phyloP scores from a whole-genome alignment of 2,888 invertebrate genomes.

The Hydropsyche betteni region DNA sequence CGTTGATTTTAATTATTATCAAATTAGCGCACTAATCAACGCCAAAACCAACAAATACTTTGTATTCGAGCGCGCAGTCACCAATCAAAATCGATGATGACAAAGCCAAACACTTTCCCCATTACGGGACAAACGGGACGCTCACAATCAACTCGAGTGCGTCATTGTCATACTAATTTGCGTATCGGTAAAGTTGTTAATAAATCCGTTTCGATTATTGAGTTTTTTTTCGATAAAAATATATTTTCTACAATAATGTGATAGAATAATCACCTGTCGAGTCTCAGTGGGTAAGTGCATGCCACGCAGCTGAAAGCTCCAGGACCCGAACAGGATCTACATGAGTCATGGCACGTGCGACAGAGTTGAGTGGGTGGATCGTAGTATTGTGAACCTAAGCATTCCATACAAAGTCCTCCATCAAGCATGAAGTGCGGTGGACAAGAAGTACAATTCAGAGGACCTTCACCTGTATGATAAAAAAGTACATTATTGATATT shows the following conservation, averaged over 20 bases:
- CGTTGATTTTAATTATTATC: conserved; percentile 1
- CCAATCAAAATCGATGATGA: conserved; percentile 40
- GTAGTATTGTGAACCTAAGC: conserved; percentile 77
- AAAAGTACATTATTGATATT: background rate
- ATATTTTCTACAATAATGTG: too few relatives aligned
- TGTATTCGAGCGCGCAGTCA: conserved; percentile 26
- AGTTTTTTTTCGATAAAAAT: too few relatives aligned
- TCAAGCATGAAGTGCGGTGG: conserved; percentile 77
- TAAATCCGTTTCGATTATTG: background rate
- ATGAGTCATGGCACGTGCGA: conserved; percentile 71
- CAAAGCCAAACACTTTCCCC: conserved; percentile 33
- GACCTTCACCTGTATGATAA: conserved; percentile 70
- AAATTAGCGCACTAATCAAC: conserved; percentile 1
- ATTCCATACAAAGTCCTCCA: conserved; percentile 79
- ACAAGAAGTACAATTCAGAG: conserved; percentile 77
- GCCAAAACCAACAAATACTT: conserved; percentile 11
- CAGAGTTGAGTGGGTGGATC: conserved; percentile 75
- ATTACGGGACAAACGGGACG: background rate
- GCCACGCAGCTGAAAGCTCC: conserved; percentile 75
- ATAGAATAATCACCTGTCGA: conserved; percentile 65
- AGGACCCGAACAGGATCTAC: conserved; percentile 73
- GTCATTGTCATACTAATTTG: background rate
- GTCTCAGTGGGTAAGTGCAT: conserved; percentile 71
- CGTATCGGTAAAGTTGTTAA: background rate
- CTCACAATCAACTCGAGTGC: conserved; percentile 9